phyloP scores from a whole-genome alignment of 2,797 vertebrate species.

The Sus cebifrons region DNA sequence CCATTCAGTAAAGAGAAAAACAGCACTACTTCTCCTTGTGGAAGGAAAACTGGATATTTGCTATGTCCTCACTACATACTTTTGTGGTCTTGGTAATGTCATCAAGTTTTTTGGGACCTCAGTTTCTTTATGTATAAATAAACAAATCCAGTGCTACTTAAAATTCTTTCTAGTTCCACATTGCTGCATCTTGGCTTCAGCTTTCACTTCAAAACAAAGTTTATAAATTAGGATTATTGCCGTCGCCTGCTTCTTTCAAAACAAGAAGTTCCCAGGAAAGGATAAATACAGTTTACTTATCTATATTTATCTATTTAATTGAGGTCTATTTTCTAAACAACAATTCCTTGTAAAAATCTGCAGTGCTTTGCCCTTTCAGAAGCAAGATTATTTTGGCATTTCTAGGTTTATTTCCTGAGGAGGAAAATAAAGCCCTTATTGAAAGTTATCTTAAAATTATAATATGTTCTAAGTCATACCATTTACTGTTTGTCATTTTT shows the following conservation, averaged over 20 bases:
- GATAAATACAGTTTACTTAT: not conserved
- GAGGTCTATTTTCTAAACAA: not conserved
- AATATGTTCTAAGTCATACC: not conserved
- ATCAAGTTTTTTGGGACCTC: not conserved
- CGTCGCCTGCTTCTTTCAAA: not conserved
- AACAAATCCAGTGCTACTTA: not conserved
- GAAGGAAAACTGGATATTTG: not conserved
- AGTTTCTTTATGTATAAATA: not conserved
- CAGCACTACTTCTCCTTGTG: not conserved
- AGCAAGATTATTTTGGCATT: not conserved
- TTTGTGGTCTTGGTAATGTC: not conserved
- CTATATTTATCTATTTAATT: not conserved
- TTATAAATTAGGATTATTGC: not conserved
- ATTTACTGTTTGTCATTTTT: not conserved
- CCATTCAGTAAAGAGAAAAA: not conserved
- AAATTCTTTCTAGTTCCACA: not conserved
- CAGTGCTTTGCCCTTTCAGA: not conserved
- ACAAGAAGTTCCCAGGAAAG: not conserved
- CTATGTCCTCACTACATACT: not conserved
- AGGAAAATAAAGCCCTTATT: not conserved
- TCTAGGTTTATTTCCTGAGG: conserved; percentile 18
- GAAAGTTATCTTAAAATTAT: conserved; percentile 43
- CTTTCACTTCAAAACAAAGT: not conserved
- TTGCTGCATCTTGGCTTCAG: not conserved
- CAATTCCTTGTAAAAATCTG: not conserved